Evolutionary conservation across 2,113 vertebrate species (phyloP).

Genomic region (Notarius quadriscutis): DNA sequence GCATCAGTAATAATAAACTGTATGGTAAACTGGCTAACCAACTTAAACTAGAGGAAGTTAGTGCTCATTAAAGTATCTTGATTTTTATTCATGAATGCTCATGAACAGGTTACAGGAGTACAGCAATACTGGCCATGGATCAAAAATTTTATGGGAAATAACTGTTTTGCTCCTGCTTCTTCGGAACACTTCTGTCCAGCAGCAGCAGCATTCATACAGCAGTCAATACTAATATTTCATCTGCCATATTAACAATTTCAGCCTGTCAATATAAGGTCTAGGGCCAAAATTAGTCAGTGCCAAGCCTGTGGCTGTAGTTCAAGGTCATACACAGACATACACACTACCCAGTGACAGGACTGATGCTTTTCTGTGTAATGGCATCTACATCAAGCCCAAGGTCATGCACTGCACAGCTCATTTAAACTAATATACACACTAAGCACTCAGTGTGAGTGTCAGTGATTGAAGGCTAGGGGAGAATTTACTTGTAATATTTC

Average conservation of each 20-base stretch:
- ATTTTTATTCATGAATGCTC: neutral
- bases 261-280: slow-evolving; percentile 72
- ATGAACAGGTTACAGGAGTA: neutral
- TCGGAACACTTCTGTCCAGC: slow-evolving; percentile 29
- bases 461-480: slow-evolving; percentile 3
- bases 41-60: neutral
- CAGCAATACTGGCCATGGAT: neutral
- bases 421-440: slow-evolving; percentile 75
- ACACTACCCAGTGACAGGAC: slow-evolving; percentile 64
- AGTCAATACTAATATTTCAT: slow-evolving; percentile 75
- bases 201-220: slow-evolving; percentile 58
- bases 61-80: neutral
- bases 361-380: slow-evolving; percentile 68
- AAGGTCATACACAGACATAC: slow-evolving; percentile 66
- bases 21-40: neutral
- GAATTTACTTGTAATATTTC: slow-evolving; percentile 5
- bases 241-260: slow-evolving; percentile 75
- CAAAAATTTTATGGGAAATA: neutral
- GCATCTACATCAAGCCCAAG: slow-evolving; percentile 71
- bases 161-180: neutral
- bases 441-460: slow-evolving; percentile 63
- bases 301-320: slow-evolving; percentile 67
- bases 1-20: neutral
- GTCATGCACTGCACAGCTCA: slow-evolving; percentile 72
- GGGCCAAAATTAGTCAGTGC: slow-evolving; percentile 78